Base-by-base conservation (phyloP, 2,797 vertebrate species). In the Aphelocoma californica region DNA sequence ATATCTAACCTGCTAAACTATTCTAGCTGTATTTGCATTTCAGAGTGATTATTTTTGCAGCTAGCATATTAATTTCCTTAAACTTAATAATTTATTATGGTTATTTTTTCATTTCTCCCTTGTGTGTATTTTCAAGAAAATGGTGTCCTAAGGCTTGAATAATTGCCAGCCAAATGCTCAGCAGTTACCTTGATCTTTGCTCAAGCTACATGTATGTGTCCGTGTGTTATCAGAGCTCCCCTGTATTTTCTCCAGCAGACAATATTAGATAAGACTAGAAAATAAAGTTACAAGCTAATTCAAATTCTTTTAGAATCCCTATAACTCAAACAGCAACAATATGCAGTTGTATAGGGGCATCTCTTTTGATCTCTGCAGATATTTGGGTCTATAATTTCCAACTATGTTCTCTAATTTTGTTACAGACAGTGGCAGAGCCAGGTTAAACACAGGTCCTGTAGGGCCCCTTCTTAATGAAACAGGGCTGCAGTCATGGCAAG, bases 11-110 rank as follows among this genome's bases (percentile, higher is more conserved):
- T 94, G 57, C 47, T 83, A 89, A 93, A 78, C 69, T 47, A 71
- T 67, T 79, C 28, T 18, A 79, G 34, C 32, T 32, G 53, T 72
- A 86, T 91, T 86, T 94, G 80, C 80, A 91, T 81, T 94, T 93
- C 77, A 93, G 89, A 91, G 32, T 62, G 45, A 91, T 77, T 82
- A 61, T 73, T 92, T 95, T 80, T 94, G 61, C 54, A 86, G 67
- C n/a, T 57, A 77, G 85, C 53, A 61, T 90, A 81, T 91, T 94
- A 79, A 96, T 93, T 93, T 92, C 53, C 48, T 84, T 77, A 32
- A 92, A 86, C 90, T 93, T 36, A 94, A 96, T 94, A 88, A 96
- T 93, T 93, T 79, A 95, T 70, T 86, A 58, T 73, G 23, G 32
- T 61, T 90, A 92, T 95, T 95, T 95, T 93, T 93, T 93, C 38